Base-by-base conservation (phyloP, 2,113 vertebrate species). In the Formicarius rufipectus region DNA sequence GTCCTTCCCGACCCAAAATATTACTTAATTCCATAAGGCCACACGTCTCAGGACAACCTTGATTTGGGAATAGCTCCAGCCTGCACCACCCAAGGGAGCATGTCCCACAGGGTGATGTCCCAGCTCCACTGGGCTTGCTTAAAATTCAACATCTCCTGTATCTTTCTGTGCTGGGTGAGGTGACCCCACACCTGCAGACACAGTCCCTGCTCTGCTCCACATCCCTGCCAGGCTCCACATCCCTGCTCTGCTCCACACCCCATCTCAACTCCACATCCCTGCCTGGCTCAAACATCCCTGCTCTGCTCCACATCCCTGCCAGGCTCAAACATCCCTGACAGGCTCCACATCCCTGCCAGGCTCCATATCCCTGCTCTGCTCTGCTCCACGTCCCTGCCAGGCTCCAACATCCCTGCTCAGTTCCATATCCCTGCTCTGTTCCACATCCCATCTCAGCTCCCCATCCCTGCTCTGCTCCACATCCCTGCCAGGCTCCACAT, bases 81-180 rank as follows among this genome's bases (percentile, higher is more conserved):
- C 25, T 40, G 37, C 13, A 84, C 9, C 27, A 35, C 31, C 71
- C 11, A 3, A 3, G 1, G 37, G 3, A 45, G 15, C 27, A 6
- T 0, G 7, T 59, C 47, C 52, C 49, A 6, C n/a, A 30, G 25
- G 42, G 10, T 50, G 14, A 8, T 40, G 19, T 58, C 53, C 59
- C 39, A 23, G 6, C 78, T 73, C 55, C 72, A 18, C 19, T 16
- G 27, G 19, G 27, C 3, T 21, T 62, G 28, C 55, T n/a, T 33
- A 59, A 55, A 59, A 47, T 8, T 6, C 3, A 0, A 5, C 4
- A 0, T 47, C 64, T 52, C 39, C 60, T 17, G 0, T 27, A 23
- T 18, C 21, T 60, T n/a, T 33, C 7, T 4, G 6, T 6, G 49
- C 49, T 73, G 74, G 55, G 25, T 33, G 60, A 91, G 35, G 39